These are phyloP conservation scores for Notolabrus celidotus DNA, from an alignment of 2,797 vertebrate species.

Conservation along the genomic window DNA sequence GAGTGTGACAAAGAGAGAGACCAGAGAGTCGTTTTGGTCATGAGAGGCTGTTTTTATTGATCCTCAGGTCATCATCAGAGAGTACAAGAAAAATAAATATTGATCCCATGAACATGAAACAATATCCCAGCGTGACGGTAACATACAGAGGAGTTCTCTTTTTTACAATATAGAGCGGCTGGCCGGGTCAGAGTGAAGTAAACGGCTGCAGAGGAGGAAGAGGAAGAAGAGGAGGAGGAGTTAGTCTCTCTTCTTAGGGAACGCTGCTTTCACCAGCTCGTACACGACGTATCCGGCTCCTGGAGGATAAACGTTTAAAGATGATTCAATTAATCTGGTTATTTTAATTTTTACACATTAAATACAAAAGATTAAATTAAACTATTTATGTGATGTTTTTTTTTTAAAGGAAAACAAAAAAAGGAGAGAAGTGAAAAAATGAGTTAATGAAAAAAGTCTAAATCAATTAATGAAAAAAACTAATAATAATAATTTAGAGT, in stretches of 20 bases:
- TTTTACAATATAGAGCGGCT: slow-evolving; percentile 61
- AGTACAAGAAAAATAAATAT: slow-evolving; percentile 85
- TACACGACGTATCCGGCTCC: slow-evolving; percentile 87
- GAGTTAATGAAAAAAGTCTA: too few relatives aligned
- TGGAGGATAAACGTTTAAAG: slow-evolving; percentile 58
- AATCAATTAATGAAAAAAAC: too few relatives aligned
- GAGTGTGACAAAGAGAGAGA: too few relatives aligned
- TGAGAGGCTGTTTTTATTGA: slow-evolving; percentile 87
- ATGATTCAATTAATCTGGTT: too few relatives aligned
- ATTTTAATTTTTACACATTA: too few relatives aligned
- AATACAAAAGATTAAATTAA: too few relatives aligned
- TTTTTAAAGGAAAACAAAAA: too few relatives aligned
- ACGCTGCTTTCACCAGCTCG: slow-evolving; percentile 79
- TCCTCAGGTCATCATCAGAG: slow-evolving; percentile 75
- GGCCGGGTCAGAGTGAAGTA: slow-evolving; percentile 30
- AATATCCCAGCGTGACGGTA: slow-evolving; percentile 65
- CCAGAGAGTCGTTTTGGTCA: slow-evolving; percentile 33
- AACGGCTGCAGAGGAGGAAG: slow-evolving; percentile 21
- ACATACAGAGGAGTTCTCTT: slow-evolving; percentile 46
- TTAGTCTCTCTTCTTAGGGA: slow-evolving; percentile 89
- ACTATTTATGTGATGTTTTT: too few relatives aligned
- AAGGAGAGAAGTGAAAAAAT: too few relatives aligned
- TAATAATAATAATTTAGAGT: too few relatives aligned
- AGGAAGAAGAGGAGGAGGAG: slow-evolving; percentile 18
- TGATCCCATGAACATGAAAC: slow-evolving; percentile 86